These are phyloP conservation scores for Mungos mungo DNA, from an alignment of 2,113 vertebrate species.

Conservation along the genomic window DNA sequence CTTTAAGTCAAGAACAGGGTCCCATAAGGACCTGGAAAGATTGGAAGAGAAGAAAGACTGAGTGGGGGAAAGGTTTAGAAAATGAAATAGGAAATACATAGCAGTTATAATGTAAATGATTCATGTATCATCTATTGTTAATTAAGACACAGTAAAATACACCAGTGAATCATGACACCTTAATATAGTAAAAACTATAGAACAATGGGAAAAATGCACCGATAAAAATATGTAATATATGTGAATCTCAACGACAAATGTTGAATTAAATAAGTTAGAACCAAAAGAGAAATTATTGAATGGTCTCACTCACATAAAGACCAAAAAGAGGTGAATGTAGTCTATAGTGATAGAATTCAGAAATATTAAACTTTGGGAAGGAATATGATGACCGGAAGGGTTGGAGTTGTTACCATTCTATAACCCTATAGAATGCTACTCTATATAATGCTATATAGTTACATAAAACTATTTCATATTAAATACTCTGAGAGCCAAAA, in stretches of 20 bases:
- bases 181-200: not conserved
- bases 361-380: not conserved
- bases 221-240: not conserved
- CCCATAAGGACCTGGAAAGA: not conserved
- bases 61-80: not conserved
- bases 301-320: not conserved
- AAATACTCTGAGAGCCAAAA: not conserved
- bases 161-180: not conserved
- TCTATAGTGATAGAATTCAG: not conserved
- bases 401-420: not conserved
- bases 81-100: not conserved
- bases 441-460: not conserved
- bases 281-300: not conserved
- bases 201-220: not conserved
- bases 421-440: not conserved
- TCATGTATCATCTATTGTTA: not conserved
- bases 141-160: not conserved
- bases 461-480: not conserved
- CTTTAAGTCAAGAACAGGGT: not conserved
- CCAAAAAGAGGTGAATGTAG: not conserved
- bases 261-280: constrained; percentile 2
- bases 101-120: not conserved
- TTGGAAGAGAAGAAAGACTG: not conserved
- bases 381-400: not conserved
- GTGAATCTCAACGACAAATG: not conserved